Evolutionary conservation across 1,140 invertebrate genomes (phyloP), one percentile per base, ranked within the genome.

Genomic region (Cotesia glomerata): DNA sequence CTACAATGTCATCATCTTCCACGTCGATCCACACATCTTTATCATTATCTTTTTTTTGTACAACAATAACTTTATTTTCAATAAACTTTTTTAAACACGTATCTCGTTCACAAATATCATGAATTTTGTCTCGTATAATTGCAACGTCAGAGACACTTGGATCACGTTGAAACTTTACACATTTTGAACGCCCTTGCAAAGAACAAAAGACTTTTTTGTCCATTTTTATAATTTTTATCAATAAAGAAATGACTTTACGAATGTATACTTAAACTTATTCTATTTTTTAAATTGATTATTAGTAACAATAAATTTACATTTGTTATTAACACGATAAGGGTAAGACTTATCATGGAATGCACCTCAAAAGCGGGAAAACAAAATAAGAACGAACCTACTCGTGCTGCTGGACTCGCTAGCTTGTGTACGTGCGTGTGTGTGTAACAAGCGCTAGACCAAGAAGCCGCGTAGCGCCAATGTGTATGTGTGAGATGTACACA

Each of bases 11-110:
- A 18, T 59, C 58, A 26, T 59, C 58, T 26, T 59, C 58, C 14
- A 59, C 26, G 18, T 59, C 58, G 26, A 59, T 16, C 58, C 58
- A 59, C 16, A 59, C 7, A 32, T 59, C 26, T 26, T 11, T 18
- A 26, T 59, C 58, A 59, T 18, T 18, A 59, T 59, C 58, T 59
- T 59, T 59, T 34, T 59, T 59, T 34, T 59, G 58, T 16, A 59
- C 18, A 59, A 59, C 26, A 2, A 59, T 59, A 11, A 11, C 58
- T 59, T 18, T 59, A 34, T 59, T 59, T 11, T 16, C 58, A 26
- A 59, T 59, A 11, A 11, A 26, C 5, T 59, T 16, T 59, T 59
- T 59, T 11, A 59, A 32, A 11, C n/a, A 11, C 9, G 9, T 16
- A 32, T 59, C 58, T 11, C 26, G 58, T 26, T 18, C 3, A 34